phyloP scores from a whole-genome alignment of 2,888 invertebrate genomes.

The Leistus spinibarbis region DNA sequence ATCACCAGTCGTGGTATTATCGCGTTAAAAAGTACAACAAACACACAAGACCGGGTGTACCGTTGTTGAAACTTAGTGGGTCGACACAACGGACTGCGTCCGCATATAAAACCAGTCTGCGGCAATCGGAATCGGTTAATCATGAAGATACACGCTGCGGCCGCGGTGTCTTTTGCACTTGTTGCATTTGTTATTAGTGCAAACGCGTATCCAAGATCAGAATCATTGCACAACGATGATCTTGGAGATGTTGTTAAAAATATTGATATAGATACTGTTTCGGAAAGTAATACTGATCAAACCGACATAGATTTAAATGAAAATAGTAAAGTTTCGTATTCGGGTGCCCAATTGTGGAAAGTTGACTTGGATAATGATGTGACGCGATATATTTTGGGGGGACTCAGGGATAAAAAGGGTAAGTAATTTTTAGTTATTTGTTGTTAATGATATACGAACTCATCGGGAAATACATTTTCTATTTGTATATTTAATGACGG shows the following conservation, averaged over 20 bases:
- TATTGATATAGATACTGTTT: background rate
- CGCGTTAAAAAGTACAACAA: background rate
- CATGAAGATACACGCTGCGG: background rate
- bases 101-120: slow-evolving; percentile 19
- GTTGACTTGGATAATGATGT: slow-evolving; percentile 62
- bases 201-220: slow-evolving; percentile 17
- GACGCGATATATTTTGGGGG: slow-evolving; percentile 61
- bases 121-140: background rate
- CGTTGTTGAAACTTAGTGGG: slow-evolving; percentile 2
- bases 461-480: no score
- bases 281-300: background rate
- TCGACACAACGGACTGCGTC: background rate
- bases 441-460: no score
- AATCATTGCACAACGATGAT: background rate
- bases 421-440: slow-evolving; percentile 46
- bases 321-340: slow-evolving; percentile 63
- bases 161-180: background rate
- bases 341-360: slow-evolving; percentile 80
- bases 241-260: background rate
- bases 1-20: background rate
- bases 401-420: slow-evolving; percentile 66
- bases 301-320: slow-evolving; percentile 10
- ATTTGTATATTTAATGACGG: no score
- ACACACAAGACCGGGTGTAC: background rate
- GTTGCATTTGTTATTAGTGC: background rate